Percentiles rank a stretch among this genome's conserved stretches.
Conservation (phyloP, 2,797 vertebrate genomes). For the Schizopygopsis malacanthus region DNA sequence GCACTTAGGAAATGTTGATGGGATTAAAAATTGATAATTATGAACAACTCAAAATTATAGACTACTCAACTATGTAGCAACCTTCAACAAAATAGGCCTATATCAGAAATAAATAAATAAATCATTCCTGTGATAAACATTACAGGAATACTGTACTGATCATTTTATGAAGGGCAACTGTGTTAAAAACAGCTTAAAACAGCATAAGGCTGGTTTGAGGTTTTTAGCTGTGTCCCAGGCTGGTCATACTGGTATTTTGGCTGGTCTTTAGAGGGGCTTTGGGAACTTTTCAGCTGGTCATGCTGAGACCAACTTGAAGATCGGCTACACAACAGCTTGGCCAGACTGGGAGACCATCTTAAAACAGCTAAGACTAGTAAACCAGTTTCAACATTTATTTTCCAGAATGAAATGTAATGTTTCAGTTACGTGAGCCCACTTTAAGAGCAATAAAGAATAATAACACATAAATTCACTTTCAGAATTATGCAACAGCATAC, state of each 20-base stretch:
- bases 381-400: background rate
- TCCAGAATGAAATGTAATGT: background rate
- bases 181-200: background rate
- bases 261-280: background rate
- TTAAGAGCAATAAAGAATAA: background rate
- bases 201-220: background rate
- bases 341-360: constrained; percentile 4
- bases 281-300: background rate
- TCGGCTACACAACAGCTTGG: background rate
- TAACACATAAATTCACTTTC: background rate
- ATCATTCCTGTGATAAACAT: background rate
- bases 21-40: background rate
- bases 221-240: background rate
- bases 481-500: background rate
- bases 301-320: constrained; percentile 18
- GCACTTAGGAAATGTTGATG: background rate
- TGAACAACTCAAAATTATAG: background rate
- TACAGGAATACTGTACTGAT: background rate
- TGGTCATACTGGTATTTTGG: background rate
- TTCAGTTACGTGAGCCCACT: background rate
- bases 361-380: constrained; percentile 1
- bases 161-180: background rate
- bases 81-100: background rate
- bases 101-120: background rate
- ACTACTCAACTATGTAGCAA: background rate